Base-by-base conservation (phyloP, 1,140 invertebrate species). In the Bilobella aurantiaca region DNA sequence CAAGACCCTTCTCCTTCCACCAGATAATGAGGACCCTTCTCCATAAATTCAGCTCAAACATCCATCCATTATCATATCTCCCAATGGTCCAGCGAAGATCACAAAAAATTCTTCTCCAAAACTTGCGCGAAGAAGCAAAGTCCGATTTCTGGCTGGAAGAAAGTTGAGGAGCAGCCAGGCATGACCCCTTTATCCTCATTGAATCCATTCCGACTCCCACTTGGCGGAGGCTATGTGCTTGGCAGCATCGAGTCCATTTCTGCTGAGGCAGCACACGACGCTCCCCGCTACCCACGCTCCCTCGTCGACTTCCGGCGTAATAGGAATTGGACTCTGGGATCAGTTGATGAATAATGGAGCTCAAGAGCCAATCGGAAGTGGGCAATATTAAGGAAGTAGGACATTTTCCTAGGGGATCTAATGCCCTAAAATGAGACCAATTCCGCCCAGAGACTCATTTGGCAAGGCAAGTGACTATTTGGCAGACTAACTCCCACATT, bases 321-420 rank as follows among this genome's bases (percentile, higher is more conserved):
- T 42, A 42, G 18, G 34, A 42, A 18, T 42, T 42, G 34, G 34
- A 42, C 34, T 8, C 18, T 8, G 3, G 23, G 49, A 53, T 53
- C 49, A 53, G 49, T 23, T 53, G 49, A 53, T 53, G 49, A 53
- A 53, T 53, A 53, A 53, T 53, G 49, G 49, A 53, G 21, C 12
- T 12, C 12, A 53, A 53, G 49, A 23, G 49, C 12, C 49, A 53
- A 53, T 53, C 49, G 8, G 21, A 53, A 23, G 23, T 42, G n/a
- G n/a, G 18, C 34, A 5, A 53, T 12, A 23, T 23, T 16, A 23
- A 53, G 23, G 49, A 53, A 53, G 14, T 16, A 53, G 21, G 49
- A 8, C 49, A 53, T 53, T 53, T 23, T 23, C 8, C 3, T 53
- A 42, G 34, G 34, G n/a, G n/a, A n/a, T n/a, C n/a, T n/a, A n/a